A percentile compares a stretch with the other conserved stretches of the same genome.
These are phyloP conservation scores for Gulo gulo DNA, from an alignment of 2,113 vertebrate species.

Conservation along the genomic window DNA sequence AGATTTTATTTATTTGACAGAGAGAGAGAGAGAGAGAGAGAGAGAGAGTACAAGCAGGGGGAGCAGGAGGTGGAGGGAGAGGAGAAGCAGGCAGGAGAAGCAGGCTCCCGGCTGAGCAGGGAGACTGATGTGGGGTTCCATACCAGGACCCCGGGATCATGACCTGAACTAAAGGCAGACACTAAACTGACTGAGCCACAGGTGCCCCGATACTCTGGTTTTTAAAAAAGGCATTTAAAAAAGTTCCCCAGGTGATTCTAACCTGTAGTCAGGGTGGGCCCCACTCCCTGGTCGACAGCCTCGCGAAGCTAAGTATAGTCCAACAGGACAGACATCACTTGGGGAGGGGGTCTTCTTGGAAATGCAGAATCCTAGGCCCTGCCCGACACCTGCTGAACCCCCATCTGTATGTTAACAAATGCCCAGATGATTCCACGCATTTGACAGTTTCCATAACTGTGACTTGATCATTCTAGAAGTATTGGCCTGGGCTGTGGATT, in stretches of 20 bases:
- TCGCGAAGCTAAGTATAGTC: neutral
- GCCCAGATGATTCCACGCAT: neutral
- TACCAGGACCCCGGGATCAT: neutral
- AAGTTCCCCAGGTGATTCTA: neutral
- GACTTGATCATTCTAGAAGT: neutral
- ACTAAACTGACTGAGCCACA: neutral
- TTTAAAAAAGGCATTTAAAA: neutral
- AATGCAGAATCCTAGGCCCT: neutral
- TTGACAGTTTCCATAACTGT: neutral
- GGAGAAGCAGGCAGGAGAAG: neutral
- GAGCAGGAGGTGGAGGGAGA: neutral
- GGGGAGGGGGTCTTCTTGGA: neutral
- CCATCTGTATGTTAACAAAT: neutral
- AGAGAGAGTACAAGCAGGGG: neutral
- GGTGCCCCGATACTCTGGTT: neutral
- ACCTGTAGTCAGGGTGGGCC: neutral
- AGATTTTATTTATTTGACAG: neutral
- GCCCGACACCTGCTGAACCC: neutral
- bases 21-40: neutral
- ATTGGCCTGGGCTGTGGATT: neutral
- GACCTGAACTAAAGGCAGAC: neutral
- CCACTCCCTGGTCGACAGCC: rapidly evolving
- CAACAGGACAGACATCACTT: too few species aligned
- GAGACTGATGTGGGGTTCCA: neutral
- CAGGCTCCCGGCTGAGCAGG: neutral